These are phyloP conservation scores for Asobara japonica DNA, from an alignment of 1,140 invertebrate species.

Conservation along the genomic window DNA sequence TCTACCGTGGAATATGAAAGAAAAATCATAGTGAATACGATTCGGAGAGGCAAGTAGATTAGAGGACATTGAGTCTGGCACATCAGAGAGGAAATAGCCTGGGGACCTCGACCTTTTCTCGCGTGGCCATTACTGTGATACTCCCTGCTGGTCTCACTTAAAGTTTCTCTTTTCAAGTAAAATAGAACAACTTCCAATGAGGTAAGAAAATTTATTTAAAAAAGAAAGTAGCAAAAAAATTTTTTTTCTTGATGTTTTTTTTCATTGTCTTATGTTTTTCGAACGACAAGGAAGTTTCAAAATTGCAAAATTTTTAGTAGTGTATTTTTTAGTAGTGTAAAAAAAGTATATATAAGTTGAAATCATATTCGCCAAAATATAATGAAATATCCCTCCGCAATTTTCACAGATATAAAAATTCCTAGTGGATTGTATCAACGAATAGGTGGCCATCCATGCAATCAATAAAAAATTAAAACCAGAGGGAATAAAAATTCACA, in stretches of 20 bases:
- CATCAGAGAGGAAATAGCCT: neutral
- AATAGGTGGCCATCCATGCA: neutral
- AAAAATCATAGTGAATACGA: constrained; percentile 1
- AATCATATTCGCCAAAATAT: neutral
- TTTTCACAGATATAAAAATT: neutral
- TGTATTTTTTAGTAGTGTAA: too few relatives aligned
- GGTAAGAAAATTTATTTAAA: neutral
- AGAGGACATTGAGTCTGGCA: neutral
- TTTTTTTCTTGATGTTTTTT: neutral
- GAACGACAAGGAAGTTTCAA: neutral
- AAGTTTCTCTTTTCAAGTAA: neutral
- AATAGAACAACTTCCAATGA: neutral
- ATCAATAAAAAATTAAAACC: neutral
- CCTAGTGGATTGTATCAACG: neutral
- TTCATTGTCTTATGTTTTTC: neutral
- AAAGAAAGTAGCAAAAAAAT: neutral
- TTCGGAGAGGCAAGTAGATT: neutral
- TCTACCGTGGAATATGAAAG: neutral
- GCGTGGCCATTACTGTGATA: neutral
- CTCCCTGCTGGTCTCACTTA: neutral
- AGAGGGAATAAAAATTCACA: neutral
- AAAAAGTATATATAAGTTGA: too few relatives aligned
- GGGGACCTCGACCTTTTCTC: neutral
- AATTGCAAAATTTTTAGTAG: too few relatives aligned
- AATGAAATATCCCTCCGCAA: neutral